Evolutionary conservation across 1,140 invertebrate genomes (phyloP), one percentile per base, ranked within the genome.

Genomic region (Gryllus bimaculatus): DNA sequence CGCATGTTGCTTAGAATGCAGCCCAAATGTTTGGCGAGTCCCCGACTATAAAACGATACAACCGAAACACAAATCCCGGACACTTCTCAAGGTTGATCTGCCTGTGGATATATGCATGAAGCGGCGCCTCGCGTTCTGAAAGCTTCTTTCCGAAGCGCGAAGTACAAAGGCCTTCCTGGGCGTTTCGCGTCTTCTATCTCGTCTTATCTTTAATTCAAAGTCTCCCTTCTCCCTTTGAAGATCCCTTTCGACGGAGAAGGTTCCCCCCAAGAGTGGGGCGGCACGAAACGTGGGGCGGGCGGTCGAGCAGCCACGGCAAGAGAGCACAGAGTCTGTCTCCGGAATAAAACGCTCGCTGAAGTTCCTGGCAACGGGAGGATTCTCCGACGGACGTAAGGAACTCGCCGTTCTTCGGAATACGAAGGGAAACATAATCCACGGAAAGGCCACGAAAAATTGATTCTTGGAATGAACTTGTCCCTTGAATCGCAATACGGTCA

Each of bases 151-250:
- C 10, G 54, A 66, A 66, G 54, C 54, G 54, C 54, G 10, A 66
- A 66, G 54, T 66, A 66, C 18, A 66, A 66, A 66, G 18, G 54
- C 10, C 54, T 18, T 66, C 10, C 54, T 5, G 26, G 7, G 54
- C 54, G 7, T 66, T 66, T 66, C 54, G 54, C 54, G 7, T 66
- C 54, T 18, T 66, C 54, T 18, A 66, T 18, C 54, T 66, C 54
- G 54, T 18, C 54, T 66, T 66, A 66, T 66, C 54, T 66, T 66
- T 66, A 66, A 66, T 66, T 66, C 54, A 66, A 66, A 66, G 54
- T 66, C 54, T 10, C 54, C 18, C 54, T 66, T 66, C 54, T 66
- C 18, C 18, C 54, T 66, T 66, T 66, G 54, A 66, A 18, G 18
- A 66, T 18, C 54, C 54, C 54, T 66, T 66, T 5, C 7, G 2